Conservation (phyloP, 2,113 vertebrate species). For the Okapia johnstoni region DNA sequence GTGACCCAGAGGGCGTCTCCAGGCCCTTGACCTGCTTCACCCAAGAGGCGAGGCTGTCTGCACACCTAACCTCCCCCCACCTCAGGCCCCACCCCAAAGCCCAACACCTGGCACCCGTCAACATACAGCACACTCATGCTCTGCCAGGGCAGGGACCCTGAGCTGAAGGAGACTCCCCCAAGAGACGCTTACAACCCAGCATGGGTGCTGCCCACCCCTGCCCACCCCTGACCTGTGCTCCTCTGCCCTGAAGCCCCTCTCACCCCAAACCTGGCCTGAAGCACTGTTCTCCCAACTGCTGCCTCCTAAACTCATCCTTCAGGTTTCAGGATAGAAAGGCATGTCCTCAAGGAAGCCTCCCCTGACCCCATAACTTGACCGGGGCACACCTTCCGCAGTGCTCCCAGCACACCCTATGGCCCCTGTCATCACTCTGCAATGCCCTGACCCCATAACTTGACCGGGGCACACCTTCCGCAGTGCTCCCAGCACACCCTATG, state of each 20-base stretch:
- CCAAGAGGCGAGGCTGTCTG: not conserved
- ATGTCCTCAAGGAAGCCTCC: not conserved
- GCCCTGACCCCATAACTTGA: not conserved
- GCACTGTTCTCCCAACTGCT: not conserved
- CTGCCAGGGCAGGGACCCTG: not conserved
- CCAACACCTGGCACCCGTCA: not conserved
- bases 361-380: not conserved
- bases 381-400: not conserved
- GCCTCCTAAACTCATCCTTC: not conserved
- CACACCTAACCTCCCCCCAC: not conserved
- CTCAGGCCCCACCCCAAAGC: not conserved
- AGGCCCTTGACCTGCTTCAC: not conserved
- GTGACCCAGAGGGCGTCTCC: not conserved
- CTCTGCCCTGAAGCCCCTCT: not conserved
- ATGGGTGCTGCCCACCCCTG: accelerated
- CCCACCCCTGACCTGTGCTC: accelerated
- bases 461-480: not conserved
- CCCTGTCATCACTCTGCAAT: not conserved
- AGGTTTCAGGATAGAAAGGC: not conserved
- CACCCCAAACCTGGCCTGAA: not conserved
- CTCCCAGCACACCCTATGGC: not conserved
- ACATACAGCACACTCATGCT: not conserved
- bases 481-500: not conserved
- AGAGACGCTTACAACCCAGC: not conserved
- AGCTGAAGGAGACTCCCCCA: not conserved